These are phyloP conservation scores for Scatophagus argus DNA, from an alignment of 2,113 vertebrate genomes.

Conservation along the genomic window DNA sequence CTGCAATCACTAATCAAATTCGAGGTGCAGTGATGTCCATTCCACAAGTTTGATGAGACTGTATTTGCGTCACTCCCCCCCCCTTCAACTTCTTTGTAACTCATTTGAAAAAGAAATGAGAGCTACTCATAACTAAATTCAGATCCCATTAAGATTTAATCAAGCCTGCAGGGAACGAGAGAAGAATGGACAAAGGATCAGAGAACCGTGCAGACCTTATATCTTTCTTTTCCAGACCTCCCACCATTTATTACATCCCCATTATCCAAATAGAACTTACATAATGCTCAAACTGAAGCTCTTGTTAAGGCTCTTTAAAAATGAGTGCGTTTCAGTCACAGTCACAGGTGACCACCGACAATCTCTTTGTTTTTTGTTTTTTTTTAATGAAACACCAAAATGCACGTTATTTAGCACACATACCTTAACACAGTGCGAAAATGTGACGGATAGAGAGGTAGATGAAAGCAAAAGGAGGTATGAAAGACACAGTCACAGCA, in stretches of 20 bases:
- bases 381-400: slow-evolving; percentile 59
- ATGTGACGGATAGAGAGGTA: slow-evolving; percentile 13
- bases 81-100: neutral
- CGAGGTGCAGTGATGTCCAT: neutral
- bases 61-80: neutral
- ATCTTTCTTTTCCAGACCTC: slow-evolving; percentile 11
- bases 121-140: slow-evolving; percentile 33
- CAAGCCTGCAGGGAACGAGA: slow-evolving; percentile 4
- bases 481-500: slow-evolving; percentile 28
- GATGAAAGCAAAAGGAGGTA: slow-evolving; percentile 25
- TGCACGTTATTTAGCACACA: slow-evolving; percentile 29
- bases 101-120: slow-evolving; percentile 34
- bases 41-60: slow-evolving; percentile 7
- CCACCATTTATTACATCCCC: neutral
- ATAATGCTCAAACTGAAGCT: slow-evolving; percentile 1
- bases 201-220: neutral
- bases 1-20: slow-evolving; percentile 7
- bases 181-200: slow-evolving; percentile 7
- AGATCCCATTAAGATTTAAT: slow-evolving; percentile 52
- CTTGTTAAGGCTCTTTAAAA: neutral
- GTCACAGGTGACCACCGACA: slow-evolving; percentile 21
- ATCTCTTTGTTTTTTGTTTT: neutral
- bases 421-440: slow-evolving; percentile 21
- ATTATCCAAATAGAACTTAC: slow-evolving; percentile 9
- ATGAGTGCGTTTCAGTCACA: neutral